Evolutionary conservation across 2,888 invertebrate genomes (phyloP).

Genomic region (Oeneis ivallda): DNA sequence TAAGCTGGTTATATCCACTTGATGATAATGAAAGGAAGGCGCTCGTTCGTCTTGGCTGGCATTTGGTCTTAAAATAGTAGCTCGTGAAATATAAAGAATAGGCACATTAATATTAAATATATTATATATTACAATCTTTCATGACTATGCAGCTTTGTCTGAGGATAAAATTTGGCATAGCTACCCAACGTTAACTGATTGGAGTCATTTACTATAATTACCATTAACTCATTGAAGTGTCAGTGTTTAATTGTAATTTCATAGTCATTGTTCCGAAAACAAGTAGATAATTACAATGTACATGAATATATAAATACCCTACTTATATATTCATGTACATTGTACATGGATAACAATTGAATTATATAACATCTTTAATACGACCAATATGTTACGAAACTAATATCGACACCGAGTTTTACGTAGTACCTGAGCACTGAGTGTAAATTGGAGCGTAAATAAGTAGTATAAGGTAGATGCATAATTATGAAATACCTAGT

Average conservation of each 20-base stretch:
- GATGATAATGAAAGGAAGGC: not conserved
- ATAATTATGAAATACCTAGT: not conserved
- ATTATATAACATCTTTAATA: constrained; percentile 32
- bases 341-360: not conserved
- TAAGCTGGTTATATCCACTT: not conserved
- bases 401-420: constrained; percentile 31
- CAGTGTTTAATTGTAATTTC: not conserved
- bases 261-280: not conserved
- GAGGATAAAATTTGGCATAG: not conserved
- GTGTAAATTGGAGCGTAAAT: constrained; percentile 38
- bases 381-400: constrained; percentile 29
- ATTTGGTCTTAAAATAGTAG: not conserved
- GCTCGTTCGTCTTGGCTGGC: not conserved
- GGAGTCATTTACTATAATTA: constrained; percentile 3
- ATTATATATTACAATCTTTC: not conserved
- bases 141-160: not conserved
- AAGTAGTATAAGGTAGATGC: not conserved
- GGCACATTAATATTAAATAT: not conserved
- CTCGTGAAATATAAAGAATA: not conserved
- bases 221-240: constrained; percentile 7
- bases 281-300: not conserved
- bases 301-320: not conserved
- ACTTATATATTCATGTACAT: constrained; percentile 2
- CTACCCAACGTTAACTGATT: constrained; percentile 1
- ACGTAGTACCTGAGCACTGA: constrained; percentile 31